These are phyloP conservation scores for Argentina silus DNA, from an alignment of 2,797 vertebrate genomes.

Conservation along the genomic window DNA sequence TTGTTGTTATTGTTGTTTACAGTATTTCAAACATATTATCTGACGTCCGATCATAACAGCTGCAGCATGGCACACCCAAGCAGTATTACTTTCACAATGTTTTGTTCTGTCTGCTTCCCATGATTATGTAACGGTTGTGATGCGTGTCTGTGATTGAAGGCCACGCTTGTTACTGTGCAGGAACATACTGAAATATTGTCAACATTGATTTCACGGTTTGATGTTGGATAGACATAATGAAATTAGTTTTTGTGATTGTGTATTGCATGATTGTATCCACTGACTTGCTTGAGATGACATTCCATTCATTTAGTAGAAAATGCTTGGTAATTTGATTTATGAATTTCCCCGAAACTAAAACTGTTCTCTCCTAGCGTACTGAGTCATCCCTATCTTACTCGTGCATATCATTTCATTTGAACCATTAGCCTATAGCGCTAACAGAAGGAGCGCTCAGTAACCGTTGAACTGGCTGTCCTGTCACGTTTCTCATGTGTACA, in stretches of 20 bases:
- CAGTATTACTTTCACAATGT: no score
- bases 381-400: no score
- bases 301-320: neutral
- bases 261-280: neutral
- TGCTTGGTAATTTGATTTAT: no score
- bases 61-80: neutral
- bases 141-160: constrained; percentile 25
- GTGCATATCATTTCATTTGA: neutral
- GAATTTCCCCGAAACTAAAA: no score
- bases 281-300: neutral
- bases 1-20: neutral
- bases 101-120: constrained; percentile 9
- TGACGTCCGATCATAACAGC: no score
- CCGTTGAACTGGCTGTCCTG: neutral
- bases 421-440: neutral
- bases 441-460: neutral
- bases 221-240: neutral
- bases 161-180: neutral
- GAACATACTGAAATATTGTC: constrained; percentile 8
- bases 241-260: neutral
- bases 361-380: no score
- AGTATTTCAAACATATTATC: no score
- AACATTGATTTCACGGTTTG: neutral
- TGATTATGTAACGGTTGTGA: neutral
- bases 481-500: constrained; percentile 35